Evolutionary conservation across 2,888 invertebrate species (phyloP), one percentile per base, ranked within the genome.

Genomic region (Lasioglossum zephyrum): DNA sequence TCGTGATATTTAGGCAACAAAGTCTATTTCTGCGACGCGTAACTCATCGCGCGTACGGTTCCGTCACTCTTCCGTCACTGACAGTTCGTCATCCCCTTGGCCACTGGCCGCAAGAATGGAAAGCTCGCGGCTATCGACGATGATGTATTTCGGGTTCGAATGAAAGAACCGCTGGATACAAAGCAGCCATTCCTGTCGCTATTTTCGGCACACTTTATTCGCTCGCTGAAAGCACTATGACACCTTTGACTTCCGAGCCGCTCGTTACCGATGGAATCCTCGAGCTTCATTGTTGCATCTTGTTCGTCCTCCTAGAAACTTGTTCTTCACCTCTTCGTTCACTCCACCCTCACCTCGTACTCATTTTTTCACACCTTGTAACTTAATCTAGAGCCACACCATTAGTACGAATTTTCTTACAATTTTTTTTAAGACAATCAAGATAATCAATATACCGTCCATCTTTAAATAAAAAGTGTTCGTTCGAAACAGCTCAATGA

Each of bases 31-130:
- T 91, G 92, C 91, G 90, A 88, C 89, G 90, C 92, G 92, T 91
- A 91, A 92, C 92, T 92, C 91, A 92, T 91, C 90, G 91, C 90
- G 89, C 90, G 90, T 92, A 90, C 91, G 88, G 93, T 94, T 94
- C 91, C 88, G 93, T 95, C 95, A 93, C 90, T 91, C 93, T 74
- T 44, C 90, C n/a, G n/a, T n/a, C n/a, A n/a, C 90, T 91, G 93
- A 94, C 94, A 91, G 93, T 94, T 92, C 93, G 93, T 94, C 94
- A 94, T 93, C 93, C 91, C 79, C 78, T 16, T 81, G 80, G 82
- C 82, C 79, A 63, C 81, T 86, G 86, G 66, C 85, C 87, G 86
- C 89, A 91, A 92, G 91, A 92, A 92, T 86, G 89, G 91, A 88
- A 90, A 91, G 57, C 86, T 73, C 81, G 79, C 73, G 73, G 89